phyloP scores from a whole-genome alignment of 2,797 vertebrate species.

The Chaetodon trifasciatus region DNA sequence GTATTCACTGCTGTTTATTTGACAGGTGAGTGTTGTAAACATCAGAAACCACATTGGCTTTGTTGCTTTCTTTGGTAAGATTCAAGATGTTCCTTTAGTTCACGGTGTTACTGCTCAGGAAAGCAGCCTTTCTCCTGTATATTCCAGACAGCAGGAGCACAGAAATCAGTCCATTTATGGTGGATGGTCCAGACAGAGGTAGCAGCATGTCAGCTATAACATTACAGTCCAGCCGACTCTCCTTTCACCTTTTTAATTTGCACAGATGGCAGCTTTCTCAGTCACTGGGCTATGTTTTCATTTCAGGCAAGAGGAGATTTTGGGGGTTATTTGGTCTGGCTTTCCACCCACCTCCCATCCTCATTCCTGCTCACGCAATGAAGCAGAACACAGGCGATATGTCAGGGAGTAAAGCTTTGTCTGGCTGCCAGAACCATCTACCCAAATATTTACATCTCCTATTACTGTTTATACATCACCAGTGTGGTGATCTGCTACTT shows the following conservation, averaged over 20 bases:
- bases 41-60: background rate
- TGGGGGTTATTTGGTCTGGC: constrained; percentile 82
- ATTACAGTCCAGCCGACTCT: constrained; percentile 56
- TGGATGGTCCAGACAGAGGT: constrained; percentile 38
- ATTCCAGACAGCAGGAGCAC: constrained; percentile 22
- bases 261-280: constrained; percentile 82
- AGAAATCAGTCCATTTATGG: constrained; percentile 60
- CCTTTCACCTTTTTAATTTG: constrained; percentile 77
- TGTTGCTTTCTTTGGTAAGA: constrained; percentile 14
- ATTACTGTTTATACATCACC: constrained; percentile 95
- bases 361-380: constrained; percentile 84
- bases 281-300: constrained; percentile 81
- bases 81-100: constrained; percentile 8
- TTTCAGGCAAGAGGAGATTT: constrained; percentile 77
- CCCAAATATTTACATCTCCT: constrained; percentile 98
- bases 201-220: constrained; percentile 55
- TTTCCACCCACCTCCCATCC: constrained; percentile 79
- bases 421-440: constrained; percentile 90
- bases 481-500: constrained; percentile 87
- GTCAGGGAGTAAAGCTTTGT: constrained; percentile 88
- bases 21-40: background rate
- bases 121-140: constrained; percentile 7
- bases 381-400: constrained; percentile 86
- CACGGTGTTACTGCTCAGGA: constrained; percentile 11
- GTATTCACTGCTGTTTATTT: background rate